Evolutionary conservation across 2,888 invertebrate genomes (phyloP).

Genomic region (Ophion obscuratus): DNA sequence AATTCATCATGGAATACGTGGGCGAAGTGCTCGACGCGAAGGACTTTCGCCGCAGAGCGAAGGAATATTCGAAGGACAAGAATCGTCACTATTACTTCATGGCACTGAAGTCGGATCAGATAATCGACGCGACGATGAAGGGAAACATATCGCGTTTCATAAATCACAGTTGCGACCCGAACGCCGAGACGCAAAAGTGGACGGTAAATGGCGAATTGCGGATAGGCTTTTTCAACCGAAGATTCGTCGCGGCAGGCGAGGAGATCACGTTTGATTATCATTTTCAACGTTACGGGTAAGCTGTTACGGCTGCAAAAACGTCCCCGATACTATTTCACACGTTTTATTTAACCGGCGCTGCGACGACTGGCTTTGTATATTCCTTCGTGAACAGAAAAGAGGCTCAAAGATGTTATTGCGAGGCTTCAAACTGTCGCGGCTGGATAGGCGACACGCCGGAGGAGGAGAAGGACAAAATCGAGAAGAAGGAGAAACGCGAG

Average conservation of each 20-base stretch:
- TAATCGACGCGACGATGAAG: conserved; percentile 98
- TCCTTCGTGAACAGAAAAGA: conserved; percentile 88
- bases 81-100: conserved; percentile 98
- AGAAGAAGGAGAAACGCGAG: conserved; percentile 84
- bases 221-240: conserved; percentile 98
- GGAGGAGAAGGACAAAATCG: conserved; percentile 87
- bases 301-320: too few species aligned
- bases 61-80: conserved; percentile 95
- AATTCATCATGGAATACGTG: conserved; percentile 99
- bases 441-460: conserved; percentile 97
- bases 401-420: conserved; percentile 98
- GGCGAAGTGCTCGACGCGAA: conserved; percentile 97
- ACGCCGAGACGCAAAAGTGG: conserved; percentile 99
- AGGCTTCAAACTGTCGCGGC: conserved; percentile 94
- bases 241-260: conserved; percentile 93
- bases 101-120: conserved; percentile 96
- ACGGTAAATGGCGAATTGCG: conserved; percentile 96
- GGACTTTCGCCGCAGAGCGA: conserved; percentile 94
- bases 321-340: too few species aligned
- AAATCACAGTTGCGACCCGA: conserved; percentile 99
- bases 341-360: too few species aligned
- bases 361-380: not conserved
- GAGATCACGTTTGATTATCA: conserved; percentile 99
- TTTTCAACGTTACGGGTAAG: conserved; percentile 97
- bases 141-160: conserved; percentile 99